These are phyloP conservation scores for Mobula hypostoma DNA, from an alignment of 2,113 vertebrate species.

Conservation along the genomic window DNA sequence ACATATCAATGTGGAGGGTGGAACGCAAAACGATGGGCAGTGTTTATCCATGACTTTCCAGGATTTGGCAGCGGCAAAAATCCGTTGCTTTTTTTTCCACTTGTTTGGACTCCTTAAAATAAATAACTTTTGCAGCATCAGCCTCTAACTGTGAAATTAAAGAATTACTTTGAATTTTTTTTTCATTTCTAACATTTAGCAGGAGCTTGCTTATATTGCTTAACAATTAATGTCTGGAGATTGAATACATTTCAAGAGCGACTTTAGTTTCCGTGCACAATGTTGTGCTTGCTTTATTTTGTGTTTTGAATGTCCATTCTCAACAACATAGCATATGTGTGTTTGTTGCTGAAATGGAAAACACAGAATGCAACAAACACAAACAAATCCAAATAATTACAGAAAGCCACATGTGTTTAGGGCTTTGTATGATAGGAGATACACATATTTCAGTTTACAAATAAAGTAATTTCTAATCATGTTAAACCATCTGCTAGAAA, in stretches of 20 bases:
- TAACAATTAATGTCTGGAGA: background rate
- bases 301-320: background rate
- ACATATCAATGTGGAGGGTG: constrained; percentile 53
- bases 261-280: background rate
- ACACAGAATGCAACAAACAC: background rate
- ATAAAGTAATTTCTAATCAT: background rate
- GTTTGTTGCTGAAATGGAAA: background rate
- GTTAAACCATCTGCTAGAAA: background rate
- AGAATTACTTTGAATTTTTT: background rate
- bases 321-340: background rate
- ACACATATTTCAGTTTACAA: background rate
- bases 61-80: constrained; percentile 31
- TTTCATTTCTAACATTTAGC: background rate
- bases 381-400: background rate
- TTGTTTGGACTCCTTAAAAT: constrained; percentile 7
- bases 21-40: constrained; percentile 49
- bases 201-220: background rate
- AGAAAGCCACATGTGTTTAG: background rate
- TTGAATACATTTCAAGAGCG: background rate
- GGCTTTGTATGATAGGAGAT: background rate
- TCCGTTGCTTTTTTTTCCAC: background rate
- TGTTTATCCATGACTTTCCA: constrained; percentile 54
- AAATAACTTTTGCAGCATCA: background rate
- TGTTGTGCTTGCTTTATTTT: background rate
- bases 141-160: background rate